Evolutionary conservation across 37 sponge, comb jelly and placozoan genomes (phyloP), one percentile per base, ranked within the genome.

Genomic region (Theonella swinhoei): DNA sequence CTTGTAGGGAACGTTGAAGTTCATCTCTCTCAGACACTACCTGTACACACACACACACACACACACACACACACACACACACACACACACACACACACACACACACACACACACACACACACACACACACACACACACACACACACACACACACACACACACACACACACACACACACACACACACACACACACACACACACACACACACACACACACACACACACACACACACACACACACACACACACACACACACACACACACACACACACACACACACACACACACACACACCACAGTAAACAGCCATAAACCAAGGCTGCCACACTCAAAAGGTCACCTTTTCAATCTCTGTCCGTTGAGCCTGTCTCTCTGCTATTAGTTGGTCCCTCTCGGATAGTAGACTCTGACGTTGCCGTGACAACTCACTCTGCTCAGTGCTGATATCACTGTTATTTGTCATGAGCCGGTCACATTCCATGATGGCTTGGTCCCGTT

Each of bases 81-180:
- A 79, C 79, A 64, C 79, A 79, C 79, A 79, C 79, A 79, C 79
- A 65, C 79, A 65, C 79, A 79, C 79, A 64, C 79, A 79, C 65
- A 62, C 78, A 78, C 78, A 78, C 78, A 78, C 78, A 78, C 78
- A 78, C 78, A 78, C 78, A 78, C 78, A 78, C 78, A 78, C 78
- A 78, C 78, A 78, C 78, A 78, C 78, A 78, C 78, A 78, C 75
- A 74, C 75, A 74, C 75, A 74, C 75, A 74, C 75, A 74, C 75
- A 74, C 75, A 74, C 75, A 74, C 40, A 74, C 75, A 74, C 75
- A 74, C 75, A 74, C 75, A 74, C 75, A 74, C 75, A n/a, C n/a
- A n/a, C n/a, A n/a, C n/a, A n/a, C n/a, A n/a, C n/a, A n/a, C n/a
- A n/a, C n/a, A n/a, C n/a, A n/a, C n/a, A n/a, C n/a, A n/a, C n/a